Conservation (phyloP, 2,113 vertebrate species). For the Parotia lawesii region DNA sequence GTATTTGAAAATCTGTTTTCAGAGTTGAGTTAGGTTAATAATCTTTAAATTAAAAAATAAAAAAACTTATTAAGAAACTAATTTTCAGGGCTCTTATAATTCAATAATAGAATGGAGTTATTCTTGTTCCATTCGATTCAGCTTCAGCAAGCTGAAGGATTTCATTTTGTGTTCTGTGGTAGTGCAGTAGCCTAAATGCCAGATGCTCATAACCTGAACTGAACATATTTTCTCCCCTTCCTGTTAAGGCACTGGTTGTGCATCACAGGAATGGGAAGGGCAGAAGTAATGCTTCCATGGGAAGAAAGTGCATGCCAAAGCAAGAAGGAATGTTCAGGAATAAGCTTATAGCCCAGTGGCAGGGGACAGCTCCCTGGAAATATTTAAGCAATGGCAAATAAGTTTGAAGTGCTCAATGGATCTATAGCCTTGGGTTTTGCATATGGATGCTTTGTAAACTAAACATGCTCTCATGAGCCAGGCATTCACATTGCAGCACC, state of each 20-base stretch:
- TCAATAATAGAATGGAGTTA: background rate
- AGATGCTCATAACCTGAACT: background rate
- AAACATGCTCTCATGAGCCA: background rate
- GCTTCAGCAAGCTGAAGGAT: background rate
- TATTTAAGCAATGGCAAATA: background rate
- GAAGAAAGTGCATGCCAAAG: background rate
- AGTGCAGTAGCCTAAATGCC: background rate
- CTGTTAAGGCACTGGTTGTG: background rate
- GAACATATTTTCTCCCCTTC: background rate
- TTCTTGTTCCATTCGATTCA: background rate
- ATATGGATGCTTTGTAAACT: background rate
- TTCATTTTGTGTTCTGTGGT: background rate
- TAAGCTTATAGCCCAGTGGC: background rate
- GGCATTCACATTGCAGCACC: background rate
- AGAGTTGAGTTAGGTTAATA: background rate
- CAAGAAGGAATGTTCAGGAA: constrained; percentile 35
- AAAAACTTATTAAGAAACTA: background rate
- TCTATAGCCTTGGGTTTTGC: background rate
- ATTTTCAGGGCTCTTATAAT: background rate
- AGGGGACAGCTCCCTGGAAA: background rate
- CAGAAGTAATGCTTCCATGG: background rate
- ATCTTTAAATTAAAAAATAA: background rate
- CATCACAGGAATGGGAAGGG: background rate
- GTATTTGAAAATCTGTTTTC: background rate
- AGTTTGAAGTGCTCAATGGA: background rate